Evolutionary conservation across 1,140 invertebrate genomes (phyloP), one percentile per base, ranked within the genome.

Genomic region (Rhopalosiphum maidis): DNA sequence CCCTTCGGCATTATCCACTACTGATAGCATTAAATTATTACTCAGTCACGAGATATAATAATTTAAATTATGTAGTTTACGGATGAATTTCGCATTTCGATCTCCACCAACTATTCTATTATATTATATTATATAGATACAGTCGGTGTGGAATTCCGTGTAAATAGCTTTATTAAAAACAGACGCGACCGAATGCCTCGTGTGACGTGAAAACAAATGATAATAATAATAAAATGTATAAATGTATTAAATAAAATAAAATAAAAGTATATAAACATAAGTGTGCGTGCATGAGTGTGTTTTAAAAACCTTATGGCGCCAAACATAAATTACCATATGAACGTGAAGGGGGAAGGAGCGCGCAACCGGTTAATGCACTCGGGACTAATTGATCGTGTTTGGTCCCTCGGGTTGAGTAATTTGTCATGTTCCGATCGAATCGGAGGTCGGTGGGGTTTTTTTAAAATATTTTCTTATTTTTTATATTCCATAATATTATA

Each of bases 381-480:
- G 82, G 91, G 91, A 85, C 91, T 93, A 93, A 93, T 93, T 93
- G 91, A 93, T 93, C 91, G 91, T 93, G 91, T 93, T 85, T 55
- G 91, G 91, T 93, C 91, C 91, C 91, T 93, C 43, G 35, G 82
- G 60, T 86, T 93, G 91, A 93, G 91, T 93, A 93, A 93, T 93
- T 93, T 93, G 91, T 93, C 91, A 86, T 93, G 91, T 93, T 51
- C 48, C 91, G 30, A 68, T 41, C 55, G 82, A 48, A 85, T 83
- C 68, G 91, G 68, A 35, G 91, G 91, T 92, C 77, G 91, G 91
- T 51, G 91, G 91, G 48, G 46, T 85, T 90, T 60, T 60, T 41
- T 55, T 90, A n/a, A 77, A n/a, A 77, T 77, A 77, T 35, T 51
- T 87, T 88, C 54, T 55, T 55, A 55, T 90, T 90, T 21, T 60